Percentiles rank a stretch among this genome's conserved stretches.
Evolutionary conservation across 2,113 vertebrate species (phyloP).

Genomic region (Pithys albifrons): DNA sequence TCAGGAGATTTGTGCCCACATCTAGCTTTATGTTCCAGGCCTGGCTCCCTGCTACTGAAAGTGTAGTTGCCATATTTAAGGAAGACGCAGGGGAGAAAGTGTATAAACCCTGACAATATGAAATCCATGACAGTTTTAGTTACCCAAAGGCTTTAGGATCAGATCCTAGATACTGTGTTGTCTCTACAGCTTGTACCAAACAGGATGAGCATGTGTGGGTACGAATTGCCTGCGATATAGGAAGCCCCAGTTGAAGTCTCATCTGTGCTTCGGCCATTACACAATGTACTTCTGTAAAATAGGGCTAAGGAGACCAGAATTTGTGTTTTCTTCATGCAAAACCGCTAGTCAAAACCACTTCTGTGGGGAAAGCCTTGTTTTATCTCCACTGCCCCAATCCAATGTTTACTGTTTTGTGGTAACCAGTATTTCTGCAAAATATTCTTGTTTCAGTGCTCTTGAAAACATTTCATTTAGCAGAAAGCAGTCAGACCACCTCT

Average conservation of each 20-base stretch:
- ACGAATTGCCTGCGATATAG: not conserved
- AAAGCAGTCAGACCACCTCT: not conserved
- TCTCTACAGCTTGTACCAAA: not conserved
- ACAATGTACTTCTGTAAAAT: not conserved
- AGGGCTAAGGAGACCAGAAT: not conserved
- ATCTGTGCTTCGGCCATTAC: not conserved
- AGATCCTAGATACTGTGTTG: not conserved
- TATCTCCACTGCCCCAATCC: fast-evolving
- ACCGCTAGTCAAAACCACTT: not conserved
- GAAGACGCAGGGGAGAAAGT: not conserved
- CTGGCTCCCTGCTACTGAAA: fast-evolving
- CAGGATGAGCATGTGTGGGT: not conserved
- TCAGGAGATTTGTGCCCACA: not conserved
- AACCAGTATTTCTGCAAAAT: not conserved
- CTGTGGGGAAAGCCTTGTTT: not conserved
- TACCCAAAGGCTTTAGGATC: not conserved
- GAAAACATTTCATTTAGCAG: not conserved
- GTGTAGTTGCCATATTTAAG: not conserved
- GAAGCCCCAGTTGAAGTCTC: not conserved
- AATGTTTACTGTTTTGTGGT: not conserved
- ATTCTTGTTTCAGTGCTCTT: not conserved
- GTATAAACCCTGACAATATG: not conserved
- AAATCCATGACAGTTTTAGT: not conserved
- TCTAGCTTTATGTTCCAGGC: fast-evolving
- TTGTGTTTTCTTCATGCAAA: not conserved